These are phyloP conservation scores for Sturnira hondurensis DNA, from an alignment of 2,113 vertebrate genomes.

Conservation along the genomic window DNA sequence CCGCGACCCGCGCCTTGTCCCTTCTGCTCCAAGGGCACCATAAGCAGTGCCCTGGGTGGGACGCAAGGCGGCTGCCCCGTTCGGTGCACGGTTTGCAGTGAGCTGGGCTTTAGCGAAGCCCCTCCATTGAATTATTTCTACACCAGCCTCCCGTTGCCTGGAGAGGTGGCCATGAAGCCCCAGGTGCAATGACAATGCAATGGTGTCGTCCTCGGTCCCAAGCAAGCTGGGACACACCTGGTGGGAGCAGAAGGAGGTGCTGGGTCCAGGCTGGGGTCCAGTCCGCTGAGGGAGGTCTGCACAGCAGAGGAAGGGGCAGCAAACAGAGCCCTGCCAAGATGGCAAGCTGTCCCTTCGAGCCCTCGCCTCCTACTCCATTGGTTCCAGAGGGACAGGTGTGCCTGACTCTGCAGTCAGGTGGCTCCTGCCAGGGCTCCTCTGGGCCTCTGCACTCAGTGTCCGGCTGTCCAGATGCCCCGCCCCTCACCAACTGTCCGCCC, in stretches of 20 bases:
- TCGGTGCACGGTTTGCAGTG: constrained; percentile 77
- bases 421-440: background rate
- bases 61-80: constrained; percentile 67
- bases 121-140: constrained; percentile 74
- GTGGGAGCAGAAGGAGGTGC: fast-evolving
- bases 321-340: background rate
- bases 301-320: no score
- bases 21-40: background rate
- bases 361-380: fast-evolving
- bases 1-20: background rate
- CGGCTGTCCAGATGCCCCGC: no score
- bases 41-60: constrained; percentile 48
- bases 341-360: background rate
- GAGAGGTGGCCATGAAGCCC: background rate
- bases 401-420: background rate
- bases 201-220: background rate
- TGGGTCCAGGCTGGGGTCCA: fast-evolving
- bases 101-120: constrained; percentile 72
- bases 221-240: background rate
- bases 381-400: fast-evolving
- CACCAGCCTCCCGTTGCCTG: constrained; percentile 47
- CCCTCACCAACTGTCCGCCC: no score
- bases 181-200: background rate
- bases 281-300: background rate
- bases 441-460: no score